A percentile compares a stretch with the other conserved stretches of the same genome.
Evolutionary conservation across 2,888 invertebrate genomes (phyloP).

Genomic region (Alloplasta piceator): DNA sequence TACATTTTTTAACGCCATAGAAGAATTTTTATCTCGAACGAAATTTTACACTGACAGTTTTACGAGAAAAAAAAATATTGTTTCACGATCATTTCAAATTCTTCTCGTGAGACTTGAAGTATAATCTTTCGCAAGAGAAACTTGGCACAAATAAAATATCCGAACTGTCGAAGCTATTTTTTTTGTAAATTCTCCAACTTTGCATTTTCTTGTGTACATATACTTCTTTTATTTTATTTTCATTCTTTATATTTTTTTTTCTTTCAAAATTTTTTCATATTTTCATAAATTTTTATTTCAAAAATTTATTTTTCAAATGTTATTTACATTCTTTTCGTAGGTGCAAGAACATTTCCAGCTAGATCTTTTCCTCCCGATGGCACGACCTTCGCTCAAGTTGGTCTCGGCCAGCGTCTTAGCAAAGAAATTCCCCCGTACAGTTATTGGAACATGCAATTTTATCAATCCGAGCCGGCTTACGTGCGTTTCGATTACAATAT

Average conservation of each 20-base stretch:
- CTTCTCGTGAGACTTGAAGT: neutral
- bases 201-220: slow-evolving; percentile 46
- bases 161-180: slow-evolving; percentile 5
- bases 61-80: neutral
- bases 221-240: neutral
- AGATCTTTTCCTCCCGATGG: slow-evolving; percentile 96
- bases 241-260: slow-evolving; percentile 3
- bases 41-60: neutral
- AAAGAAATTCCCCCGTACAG: slow-evolving; percentile 96
- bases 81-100: slow-evolving; percentile 17
- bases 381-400: slow-evolving; percentile 95
- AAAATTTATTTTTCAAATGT: slow-evolving; percentile 12
- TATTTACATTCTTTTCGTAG: slow-evolving; percentile 82
- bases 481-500: slow-evolving; percentile 97
- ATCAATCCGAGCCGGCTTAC: slow-evolving; percentile 96
- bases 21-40: neutral
- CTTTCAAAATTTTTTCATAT: no score
- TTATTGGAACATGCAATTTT: slow-evolving; percentile 99
- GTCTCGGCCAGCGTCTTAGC: slow-evolving; percentile 93
- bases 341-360: slow-evolving; percentile 94
- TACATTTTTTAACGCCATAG: neutral
- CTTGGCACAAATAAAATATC: slow-evolving; percentile 38
- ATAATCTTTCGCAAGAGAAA: slow-evolving; percentile 24
- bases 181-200: slow-evolving; percentile 7
- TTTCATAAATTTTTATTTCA: slow-evolving; percentile 5